These are phyloP conservation scores for Sebastes wilsoni DNA, from an alignment of 2,797 vertebrate species.

Conservation along the genomic window DNA sequence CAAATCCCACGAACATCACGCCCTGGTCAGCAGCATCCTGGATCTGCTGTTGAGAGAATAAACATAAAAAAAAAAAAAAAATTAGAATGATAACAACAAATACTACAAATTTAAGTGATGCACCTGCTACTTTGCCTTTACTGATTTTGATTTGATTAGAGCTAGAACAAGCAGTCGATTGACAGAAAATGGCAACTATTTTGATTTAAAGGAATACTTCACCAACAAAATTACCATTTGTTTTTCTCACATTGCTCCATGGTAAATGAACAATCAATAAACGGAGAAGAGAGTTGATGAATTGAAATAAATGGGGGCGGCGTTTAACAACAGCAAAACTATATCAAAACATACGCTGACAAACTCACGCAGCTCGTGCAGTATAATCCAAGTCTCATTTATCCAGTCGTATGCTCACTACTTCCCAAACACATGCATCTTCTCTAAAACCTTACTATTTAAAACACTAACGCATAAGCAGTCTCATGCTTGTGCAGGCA, in stretches of 20 bases:
- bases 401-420: not conserved
- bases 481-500: not conserved
- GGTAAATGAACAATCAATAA: too few species aligned
- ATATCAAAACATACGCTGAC: too few species aligned
- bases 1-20: constrained; percentile 91
- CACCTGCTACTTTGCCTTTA: not conserved
- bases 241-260: too few species aligned
- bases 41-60: constrained; percentile 82
- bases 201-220: not conserved
- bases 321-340: too few species aligned
- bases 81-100: not conserved
- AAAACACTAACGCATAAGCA: not conserved
- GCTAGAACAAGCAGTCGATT: not conserved
- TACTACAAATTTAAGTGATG: accelerated
- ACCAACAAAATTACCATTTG: too few species aligned
- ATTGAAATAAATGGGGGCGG: too few species aligned
- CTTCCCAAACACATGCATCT: not conserved
- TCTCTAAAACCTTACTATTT: not conserved
- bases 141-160: not conserved
- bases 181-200: not conserved
- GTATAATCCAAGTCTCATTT: not conserved
- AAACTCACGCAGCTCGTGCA: not conserved
- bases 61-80: not conserved
- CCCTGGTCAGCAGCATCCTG: constrained; percentile 95
- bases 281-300: too few species aligned